Base-by-base conservation (phyloP, 2,797 vertebrate genomes). In the Naso thynnoides region DNA sequence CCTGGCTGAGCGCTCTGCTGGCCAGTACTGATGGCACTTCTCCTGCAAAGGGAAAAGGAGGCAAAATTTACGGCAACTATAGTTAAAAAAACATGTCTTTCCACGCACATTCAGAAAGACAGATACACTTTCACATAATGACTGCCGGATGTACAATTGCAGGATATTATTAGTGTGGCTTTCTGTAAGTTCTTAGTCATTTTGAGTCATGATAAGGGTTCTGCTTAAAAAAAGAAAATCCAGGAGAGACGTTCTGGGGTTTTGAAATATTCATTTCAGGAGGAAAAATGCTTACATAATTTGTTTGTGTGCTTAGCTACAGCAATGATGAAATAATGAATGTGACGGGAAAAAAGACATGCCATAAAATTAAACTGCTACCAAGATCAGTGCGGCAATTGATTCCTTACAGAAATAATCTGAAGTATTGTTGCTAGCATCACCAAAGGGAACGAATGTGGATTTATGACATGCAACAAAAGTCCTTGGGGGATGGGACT, bases 21-120 rank as follows among this genome's bases (percentile, higher is more conserved):
- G 97, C 98, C 98, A 99, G 92, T 99, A 98, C 92, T 99, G 98
- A 68, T 99, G 98, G 80, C 98, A 99, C 80, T 99, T 99, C 70
- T 99, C 98, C 98, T 99, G 58, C 70, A 88, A 61, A 58, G 50
- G 6, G 61, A 73, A 53, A 79, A 10, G 19, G 11, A 67, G 33
- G 24, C 1, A 54, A 52, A 19, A 29, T 50, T 57, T 52, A 31
- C 57, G 75, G 27, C 50, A 18, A 19, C 29, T 8, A 10, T 9
- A 47, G 42, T 14, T 44, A 11, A 68, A 63, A 24, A 70, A 52
- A 21, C 11, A n/a, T n/a, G n/a, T 4, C 61, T 70, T 48, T 59
- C 33, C 16, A 36, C 69, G 73, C 10, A 63, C 19, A 66, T 62
- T 62, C 16, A 60, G 8, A 11, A 54, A 13, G 3, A 9, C 31